These are phyloP conservation scores for Tachuris rubrigastra DNA, from an alignment of 2,113 vertebrate genomes.

Conservation along the genomic window DNA sequence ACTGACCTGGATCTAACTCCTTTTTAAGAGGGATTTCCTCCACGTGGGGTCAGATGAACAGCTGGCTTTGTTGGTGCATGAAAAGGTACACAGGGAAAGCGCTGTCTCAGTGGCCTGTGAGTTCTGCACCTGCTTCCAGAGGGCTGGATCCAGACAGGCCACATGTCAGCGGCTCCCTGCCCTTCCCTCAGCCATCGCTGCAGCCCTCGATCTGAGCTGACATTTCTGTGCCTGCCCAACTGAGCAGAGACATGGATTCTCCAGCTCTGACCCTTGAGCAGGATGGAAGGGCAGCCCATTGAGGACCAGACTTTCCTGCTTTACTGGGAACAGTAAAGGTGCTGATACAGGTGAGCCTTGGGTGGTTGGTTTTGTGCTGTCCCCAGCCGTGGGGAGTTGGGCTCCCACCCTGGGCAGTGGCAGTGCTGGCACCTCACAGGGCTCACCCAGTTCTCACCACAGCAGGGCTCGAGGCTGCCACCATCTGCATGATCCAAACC, in stretches of 20 bases:
- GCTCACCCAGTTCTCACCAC: not conserved
- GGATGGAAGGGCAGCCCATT: not conserved
- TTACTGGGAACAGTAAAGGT: not conserved
- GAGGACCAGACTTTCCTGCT: not conserved
- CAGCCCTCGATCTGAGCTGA: not conserved
- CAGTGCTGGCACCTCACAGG: not conserved
- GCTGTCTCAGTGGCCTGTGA: too few species aligned
- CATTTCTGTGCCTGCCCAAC: not conserved
- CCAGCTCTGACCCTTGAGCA: not conserved
- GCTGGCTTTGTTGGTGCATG: not conserved
- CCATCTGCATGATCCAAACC: rapidly evolving
- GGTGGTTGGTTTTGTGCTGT: not conserved
- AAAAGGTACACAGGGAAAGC: not conserved
- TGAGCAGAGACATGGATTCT: not conserved
- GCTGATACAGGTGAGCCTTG: too few species aligned
- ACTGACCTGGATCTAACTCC: not conserved
- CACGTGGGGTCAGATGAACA: not conserved
- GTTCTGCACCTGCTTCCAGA: not conserved
- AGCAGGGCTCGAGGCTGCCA: not conserved
- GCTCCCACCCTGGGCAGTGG: not conserved
- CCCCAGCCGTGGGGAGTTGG: not conserved
- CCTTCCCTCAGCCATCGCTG: not conserved
- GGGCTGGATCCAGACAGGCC: not conserved
- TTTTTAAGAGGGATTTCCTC: not conserved
- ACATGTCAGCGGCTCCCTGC: not conserved